Base-by-base conservation (phyloP, 2,113 vertebrate genomes). In the Montifringilla adamsi region DNA sequence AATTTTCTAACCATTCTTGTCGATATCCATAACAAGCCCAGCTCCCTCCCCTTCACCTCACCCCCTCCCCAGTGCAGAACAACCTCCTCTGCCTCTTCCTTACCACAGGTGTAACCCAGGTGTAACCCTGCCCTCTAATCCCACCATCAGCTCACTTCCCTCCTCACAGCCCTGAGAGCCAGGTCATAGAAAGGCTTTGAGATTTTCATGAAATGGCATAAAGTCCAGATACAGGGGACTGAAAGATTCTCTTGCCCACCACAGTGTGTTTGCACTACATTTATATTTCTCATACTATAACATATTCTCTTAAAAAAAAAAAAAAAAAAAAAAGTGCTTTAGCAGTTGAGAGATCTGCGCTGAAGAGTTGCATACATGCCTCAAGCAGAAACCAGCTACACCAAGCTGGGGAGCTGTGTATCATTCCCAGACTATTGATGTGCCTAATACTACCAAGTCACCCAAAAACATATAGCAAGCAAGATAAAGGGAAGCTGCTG, bases 351-450 rank as follows among this genome's bases (percentile, higher is more conserved):
- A 84, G 63, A 16, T 53, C 20, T 85, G 27, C 6, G 3, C 52
- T 59, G 47, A 82, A 35, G 35, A 24, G 21, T 27, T 75, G 43
- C 21, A 10, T 49, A 26, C 11, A 7, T 41, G 30, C 52, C 23
- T 85, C 5, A 1, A 19, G 53, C 22, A 78, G 52, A 90, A 59
- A 50, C 11, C 47, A 82, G 47, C 33, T 50, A 46, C 22, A 11
- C 17, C 1, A 8, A 72, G 6, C 37, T 4, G 4, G 17, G 28
- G 24, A 79, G 22, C 22, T 53, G 20, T 2, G 1, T 31, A 7
- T 66, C 20, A 10, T 60, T 72, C n/a, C 58, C 46, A 58, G 21
- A 21, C 37, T 52, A 12, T 28, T 49, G 1, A 1, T 1, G 10
- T 41, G 35, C 64, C 56, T 37, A 58, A 39, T 33, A 21, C 30